phyloP scores from a whole-genome alignment of 1,140 invertebrate species.

The Pseudomyrmex pallidus region DNA sequence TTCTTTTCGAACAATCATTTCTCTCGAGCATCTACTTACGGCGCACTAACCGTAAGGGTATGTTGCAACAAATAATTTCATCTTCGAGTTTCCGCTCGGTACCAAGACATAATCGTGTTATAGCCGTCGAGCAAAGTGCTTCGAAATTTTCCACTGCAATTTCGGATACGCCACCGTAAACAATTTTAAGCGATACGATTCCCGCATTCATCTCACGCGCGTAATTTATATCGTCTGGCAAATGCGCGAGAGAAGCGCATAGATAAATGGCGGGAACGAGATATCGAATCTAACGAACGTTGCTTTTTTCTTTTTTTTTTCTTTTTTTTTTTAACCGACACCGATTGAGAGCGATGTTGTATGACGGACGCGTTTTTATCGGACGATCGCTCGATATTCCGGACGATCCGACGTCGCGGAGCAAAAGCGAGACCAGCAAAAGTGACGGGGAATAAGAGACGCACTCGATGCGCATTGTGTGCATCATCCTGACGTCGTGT shows the following conservation, averaged over 20 bases:
- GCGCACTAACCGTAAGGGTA: neutral
- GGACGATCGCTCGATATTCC: constrained; percentile 55
- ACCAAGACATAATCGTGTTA: neutral
- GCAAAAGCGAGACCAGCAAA: neutral
- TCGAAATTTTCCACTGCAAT: neutral
- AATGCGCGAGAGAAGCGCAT: constrained; percentile 9
- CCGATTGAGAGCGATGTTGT: constrained; percentile 8
- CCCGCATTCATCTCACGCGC: constrained; percentile 14
- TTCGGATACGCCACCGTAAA: neutral
- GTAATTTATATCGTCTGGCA: constrained; percentile 35
- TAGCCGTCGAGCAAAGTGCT: neutral
- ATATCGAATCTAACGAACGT: constrained; percentile 33
- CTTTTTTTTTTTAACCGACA: neutral
- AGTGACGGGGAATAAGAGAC: neutral
- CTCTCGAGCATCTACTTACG: neutral
- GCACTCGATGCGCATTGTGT: neutral
- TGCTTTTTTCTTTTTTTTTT: constrained; percentile 13
- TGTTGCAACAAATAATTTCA: neutral
- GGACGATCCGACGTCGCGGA: constrained; percentile 63
- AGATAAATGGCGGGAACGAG: too few relatives aligned
- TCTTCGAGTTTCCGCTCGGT: neutral
- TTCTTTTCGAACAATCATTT: neutral
- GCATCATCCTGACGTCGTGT: neutral
- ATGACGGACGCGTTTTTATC: constrained; percentile 30
- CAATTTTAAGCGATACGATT: constrained; percentile 10